These are phyloP conservation scores for Eupithecia subumbrata DNA, from an alignment of 2,888 invertebrate genomes.

Conservation along the genomic window DNA sequence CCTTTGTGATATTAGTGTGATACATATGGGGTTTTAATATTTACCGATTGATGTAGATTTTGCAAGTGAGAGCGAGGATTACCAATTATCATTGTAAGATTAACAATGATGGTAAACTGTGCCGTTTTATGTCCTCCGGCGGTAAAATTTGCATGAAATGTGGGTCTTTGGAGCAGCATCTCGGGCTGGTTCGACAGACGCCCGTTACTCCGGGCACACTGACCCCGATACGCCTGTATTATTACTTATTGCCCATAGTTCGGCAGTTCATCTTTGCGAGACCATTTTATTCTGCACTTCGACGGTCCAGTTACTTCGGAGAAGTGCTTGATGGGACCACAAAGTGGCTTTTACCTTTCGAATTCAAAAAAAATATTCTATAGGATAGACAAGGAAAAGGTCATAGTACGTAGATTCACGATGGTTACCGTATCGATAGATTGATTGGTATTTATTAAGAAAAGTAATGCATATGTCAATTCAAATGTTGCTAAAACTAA, in stretches of 20 bases:
- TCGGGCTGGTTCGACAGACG: conserved; percentile 58
- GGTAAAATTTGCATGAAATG: conserved; percentile 60
- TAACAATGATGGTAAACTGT: conserved; percentile 50
- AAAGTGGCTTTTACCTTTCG: background rate
- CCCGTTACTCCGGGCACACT: conserved; percentile 73
- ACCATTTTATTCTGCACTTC: conserved; percentile 15
- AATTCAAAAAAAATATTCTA: background rate
- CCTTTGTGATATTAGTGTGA: background rate
- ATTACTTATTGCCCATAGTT: conserved; percentile 54
- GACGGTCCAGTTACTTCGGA: background rate
- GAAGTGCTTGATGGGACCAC: background rate
- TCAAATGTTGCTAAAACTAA: too few relatives aligned
- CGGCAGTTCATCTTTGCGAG: conserved; percentile 41
- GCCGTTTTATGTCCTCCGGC: conserved; percentile 55
- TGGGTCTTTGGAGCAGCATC: conserved; percentile 62
- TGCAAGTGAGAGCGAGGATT: conserved; percentile 39
- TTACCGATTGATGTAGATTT: conserved; percentile 8
- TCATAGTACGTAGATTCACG: background rate
- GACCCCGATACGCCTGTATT: conserved; percentile 69
- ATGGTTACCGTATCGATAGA: too few relatives aligned
- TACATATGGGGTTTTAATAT: conserved; percentile 15
- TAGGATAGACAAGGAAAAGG: background rate
- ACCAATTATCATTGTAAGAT: conserved; percentile 58
- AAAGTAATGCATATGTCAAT: too few relatives aligned
- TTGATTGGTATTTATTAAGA: too few relatives aligned